Evolutionary conservation across 1,140 invertebrate genomes (phyloP), one percentile per base, ranked within the genome.

Genomic region (Sycophaga agraensis): DNA sequence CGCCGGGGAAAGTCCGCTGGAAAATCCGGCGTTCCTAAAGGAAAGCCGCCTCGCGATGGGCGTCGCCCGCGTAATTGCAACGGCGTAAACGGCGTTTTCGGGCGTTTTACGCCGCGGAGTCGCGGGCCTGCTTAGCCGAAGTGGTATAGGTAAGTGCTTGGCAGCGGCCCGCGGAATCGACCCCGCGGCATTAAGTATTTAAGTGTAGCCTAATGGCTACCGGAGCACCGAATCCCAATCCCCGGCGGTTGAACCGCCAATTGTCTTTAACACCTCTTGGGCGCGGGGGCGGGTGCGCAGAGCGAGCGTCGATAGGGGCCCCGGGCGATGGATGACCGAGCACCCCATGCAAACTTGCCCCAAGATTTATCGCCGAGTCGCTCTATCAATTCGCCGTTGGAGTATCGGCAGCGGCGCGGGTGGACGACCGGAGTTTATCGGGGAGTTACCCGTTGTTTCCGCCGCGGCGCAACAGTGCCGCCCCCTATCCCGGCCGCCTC

Each of bases 281-380:
- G 28, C 28, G 28, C 5, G 28, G 11, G 28, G 11, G 28, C 28
- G 28, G 28, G n/a, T n/a, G n/a, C n/a, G n/a, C n/a, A n/a, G n/a
- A n/a, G n/a, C n/a, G n/a, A n/a, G n/a, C n/a, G n/a, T n/a, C n/a
- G n/a, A n/a, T n/a, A n/a, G n/a, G n/a, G n/a, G n/a, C n/a, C n/a
- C n/a, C 59, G 50, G 40, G 59, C 59, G 59, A 59, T 51, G 48
- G 57, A 51, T 51, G 8, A 26, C 19, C 28, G 17, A 58, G 31
- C 40, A 9, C 24, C 19, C 34, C 22, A 2, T 11, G n/a, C 50
- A 45, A 31, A 61, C 37, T 67, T 54, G 14, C n/a, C 39, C 28
- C 14, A 50, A 60, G 64, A 67, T 63, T 65, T 56, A 54, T 43
- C 31, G 37, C 39, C 24, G 7, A 22, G 28, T 21, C 59, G 55